Evolutionary conservation across 1,140 invertebrate species (phyloP), one percentile per base, ranked within the genome.

Genomic region (Muscidifurax raptorellus): DNA sequence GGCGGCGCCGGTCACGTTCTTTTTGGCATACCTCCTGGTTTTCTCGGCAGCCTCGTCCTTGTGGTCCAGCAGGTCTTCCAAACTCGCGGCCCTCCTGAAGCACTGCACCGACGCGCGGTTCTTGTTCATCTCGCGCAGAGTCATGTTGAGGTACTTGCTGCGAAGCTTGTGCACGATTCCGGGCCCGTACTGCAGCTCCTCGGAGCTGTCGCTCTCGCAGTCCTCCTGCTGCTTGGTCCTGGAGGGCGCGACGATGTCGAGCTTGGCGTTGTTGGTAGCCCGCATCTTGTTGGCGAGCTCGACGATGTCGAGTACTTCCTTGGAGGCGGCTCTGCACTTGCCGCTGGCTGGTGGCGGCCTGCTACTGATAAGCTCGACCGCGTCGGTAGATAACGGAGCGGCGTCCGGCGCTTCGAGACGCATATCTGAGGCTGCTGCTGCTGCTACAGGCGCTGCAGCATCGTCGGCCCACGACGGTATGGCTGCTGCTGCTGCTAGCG

Each of bases 131-230:
- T 97, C 96, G 12, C 97, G 94, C 76, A 97, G 91, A 2, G 96
- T 96, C 59, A 98, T 93, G 89, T 96, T 97, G 82, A 98, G 94
- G 90, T 97, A 98, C 88, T 96, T 96, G 89, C 96, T 96, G 89
- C 97, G 96, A 69, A 98, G 93, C 88, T 96, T 96, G 87, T 96
- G 97, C 6, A 98, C 97, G 88, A 98, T 98, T 10, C 97, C 97
- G 13, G 97, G 97, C 0, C 97, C 97, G 93, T 98, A 98, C 87
- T 96, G 96, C 27, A 98, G 91, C 89, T 98, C 97, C 92, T 98
- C 97, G 78, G 94, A 95, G 85, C 93, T 94, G 88, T 95, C 94
- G 79, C 94, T 94, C 75, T 94, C 93, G 80, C 90, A 91, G 75
- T 92, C 90, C 85, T 93, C 89, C 85, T 87, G 44, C 84, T 88